These are phyloP conservation scores for Nephrotoma appendiculata DNA, from an alignment of 2,888 invertebrate species.

Conservation along the genomic window DNA sequence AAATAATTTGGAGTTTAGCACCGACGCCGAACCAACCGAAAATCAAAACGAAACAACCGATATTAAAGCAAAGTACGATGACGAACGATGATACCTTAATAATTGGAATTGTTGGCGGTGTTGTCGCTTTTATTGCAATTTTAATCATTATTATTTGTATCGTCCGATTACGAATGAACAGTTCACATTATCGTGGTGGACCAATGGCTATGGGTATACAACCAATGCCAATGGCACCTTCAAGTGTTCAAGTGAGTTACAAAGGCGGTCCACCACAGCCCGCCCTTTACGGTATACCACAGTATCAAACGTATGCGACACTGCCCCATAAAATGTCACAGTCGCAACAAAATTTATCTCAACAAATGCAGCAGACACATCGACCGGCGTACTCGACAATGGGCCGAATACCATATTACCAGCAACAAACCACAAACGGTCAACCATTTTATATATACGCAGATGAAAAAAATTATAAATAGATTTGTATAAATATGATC, in stretches of 20 bases:
- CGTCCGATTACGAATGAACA: conserved; percentile 58
- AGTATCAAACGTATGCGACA: conserved; percentile 47
- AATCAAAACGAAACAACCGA: conserved; percentile 37
- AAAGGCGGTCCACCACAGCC: conserved; percentile 33
- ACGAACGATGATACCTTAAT: conserved; percentile 85
- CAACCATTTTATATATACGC: conserved; percentile 33
- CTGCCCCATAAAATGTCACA: conserved; percentile 47
- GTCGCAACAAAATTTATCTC: conserved; percentile 17
- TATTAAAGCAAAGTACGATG: conserved; percentile 46
- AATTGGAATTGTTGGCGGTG: conserved; percentile 87
- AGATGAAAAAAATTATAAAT: conserved; percentile 33
- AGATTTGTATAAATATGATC: conserved; percentile 12
- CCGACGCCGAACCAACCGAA: conserved; percentile 48
- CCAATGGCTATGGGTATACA: conserved; percentile 44
- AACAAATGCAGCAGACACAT: conserved; percentile 26
- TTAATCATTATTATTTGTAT: conserved; percentile 81
- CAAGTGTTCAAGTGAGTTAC: conserved; percentile 40
- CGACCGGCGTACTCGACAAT: conserved; percentile 46
- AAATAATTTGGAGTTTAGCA: conserved; percentile 82
- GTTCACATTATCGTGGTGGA: conserved; percentile 51
- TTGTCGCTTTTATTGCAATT: conserved; percentile 80
- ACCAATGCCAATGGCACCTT: conserved; percentile 37
- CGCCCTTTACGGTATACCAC: conserved; percentile 42
- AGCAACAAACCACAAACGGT: conserved; percentile 21
- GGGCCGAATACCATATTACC: conserved; percentile 42